Evolutionary conservation across 2,797 vertebrate genomes (phyloP).

Genomic region (Halcyon badia): DNA sequence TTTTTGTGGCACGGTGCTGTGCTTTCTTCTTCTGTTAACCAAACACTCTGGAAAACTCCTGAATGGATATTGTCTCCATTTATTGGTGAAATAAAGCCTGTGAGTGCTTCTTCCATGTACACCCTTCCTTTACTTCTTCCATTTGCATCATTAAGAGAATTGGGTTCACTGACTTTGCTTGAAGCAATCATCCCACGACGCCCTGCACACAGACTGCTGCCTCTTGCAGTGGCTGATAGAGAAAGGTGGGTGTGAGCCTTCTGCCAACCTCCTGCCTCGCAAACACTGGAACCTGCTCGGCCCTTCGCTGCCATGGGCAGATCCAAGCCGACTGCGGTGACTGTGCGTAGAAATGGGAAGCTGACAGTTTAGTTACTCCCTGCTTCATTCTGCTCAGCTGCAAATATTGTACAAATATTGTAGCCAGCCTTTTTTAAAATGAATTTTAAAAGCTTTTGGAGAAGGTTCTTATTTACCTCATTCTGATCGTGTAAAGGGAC

Average conservation of each 20-base stretch:
- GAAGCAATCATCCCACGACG: rapidly evolving
- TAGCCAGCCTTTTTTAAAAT: constrained; percentile 32
- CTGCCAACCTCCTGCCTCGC: background rate
- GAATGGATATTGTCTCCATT: background rate
- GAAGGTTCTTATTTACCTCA: constrained; percentile 40
- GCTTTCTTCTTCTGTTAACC: background rate
- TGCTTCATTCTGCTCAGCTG: background rate
- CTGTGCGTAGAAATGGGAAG: background rate
- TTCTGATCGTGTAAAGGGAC: background rate
- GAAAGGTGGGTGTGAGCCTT: background rate
- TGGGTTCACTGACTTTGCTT: background rate
- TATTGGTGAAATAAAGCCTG: background rate
- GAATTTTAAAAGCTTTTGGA: constrained; percentile 50
- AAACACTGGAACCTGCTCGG: background rate
- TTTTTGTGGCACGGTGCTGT: background rate
- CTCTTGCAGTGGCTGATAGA: background rate
- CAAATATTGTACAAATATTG: constrained; percentile 59
- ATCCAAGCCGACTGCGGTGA: background rate
- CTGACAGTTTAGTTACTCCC: background rate
- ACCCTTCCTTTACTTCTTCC: background rate
- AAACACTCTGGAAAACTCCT: background rate
- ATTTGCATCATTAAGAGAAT: background rate
- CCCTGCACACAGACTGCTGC: background rate
- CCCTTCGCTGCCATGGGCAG: rapidly evolving
- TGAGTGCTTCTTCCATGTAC: background rate